Evolutionary conservation across 2,888 invertebrate genomes (phyloP).

Genomic region (Neoaliturus tenellus): DNA sequence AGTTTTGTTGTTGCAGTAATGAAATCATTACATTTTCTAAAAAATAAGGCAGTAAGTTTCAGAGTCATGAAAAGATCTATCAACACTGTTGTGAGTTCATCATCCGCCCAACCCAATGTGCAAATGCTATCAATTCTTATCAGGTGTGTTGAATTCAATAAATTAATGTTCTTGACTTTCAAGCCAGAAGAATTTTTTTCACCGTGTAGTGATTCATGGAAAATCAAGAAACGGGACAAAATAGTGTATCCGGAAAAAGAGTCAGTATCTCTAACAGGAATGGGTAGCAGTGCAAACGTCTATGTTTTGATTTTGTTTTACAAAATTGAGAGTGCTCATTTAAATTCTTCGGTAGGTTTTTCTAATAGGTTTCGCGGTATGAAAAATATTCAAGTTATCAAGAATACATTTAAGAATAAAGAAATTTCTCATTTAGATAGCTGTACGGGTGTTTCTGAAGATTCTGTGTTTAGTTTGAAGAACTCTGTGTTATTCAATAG

Average conservation of each 20-base stretch:
- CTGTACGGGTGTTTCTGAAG: not conserved
- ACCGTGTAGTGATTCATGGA: not conserved
- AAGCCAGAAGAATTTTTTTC: not conserved
- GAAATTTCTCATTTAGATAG: not conserved
- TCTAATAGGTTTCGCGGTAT: not conserved
- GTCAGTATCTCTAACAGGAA: not conserved
- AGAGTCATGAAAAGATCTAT: not conserved
- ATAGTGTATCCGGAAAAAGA: not conserved
- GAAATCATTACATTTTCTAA: not conserved
- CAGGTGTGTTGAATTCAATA: not conserved
- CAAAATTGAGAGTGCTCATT: not conserved
- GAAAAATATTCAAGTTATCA: not conserved
- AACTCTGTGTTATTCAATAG: not conserved
- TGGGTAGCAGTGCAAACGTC: not conserved
- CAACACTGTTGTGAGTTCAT: not conserved
- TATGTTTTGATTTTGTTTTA: not conserved
- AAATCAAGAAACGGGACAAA: not conserved
- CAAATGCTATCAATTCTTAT: not conserved
- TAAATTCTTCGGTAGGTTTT: not conserved
- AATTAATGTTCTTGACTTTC: not conserved
- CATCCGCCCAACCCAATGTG: not conserved
- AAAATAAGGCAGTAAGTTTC: not conserved
- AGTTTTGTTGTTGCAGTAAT: not conserved
- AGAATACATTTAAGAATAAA: not conserved
- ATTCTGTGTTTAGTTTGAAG: not conserved